Evolutionary conservation across 92 coral and sea anemone genomes (phyloP).

Genomic region (Metridium senile): DNA sequence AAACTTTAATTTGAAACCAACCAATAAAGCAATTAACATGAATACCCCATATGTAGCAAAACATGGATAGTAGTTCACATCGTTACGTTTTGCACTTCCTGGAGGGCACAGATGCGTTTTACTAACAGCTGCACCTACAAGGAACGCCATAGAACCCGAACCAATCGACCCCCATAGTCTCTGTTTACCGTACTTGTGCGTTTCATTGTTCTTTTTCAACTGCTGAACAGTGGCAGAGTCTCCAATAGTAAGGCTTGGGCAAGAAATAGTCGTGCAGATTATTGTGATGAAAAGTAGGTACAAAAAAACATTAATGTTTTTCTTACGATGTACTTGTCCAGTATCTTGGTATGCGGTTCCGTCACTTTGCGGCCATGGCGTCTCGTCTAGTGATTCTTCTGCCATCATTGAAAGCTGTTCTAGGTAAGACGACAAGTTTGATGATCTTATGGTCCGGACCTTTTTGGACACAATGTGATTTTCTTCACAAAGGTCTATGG

Average conservation of each 20-base stretch:
- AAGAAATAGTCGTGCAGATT: constrained; percentile 75
- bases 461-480: constrained; percentile 23
- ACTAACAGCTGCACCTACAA: constrained; percentile 93
- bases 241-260: constrained; percentile 92
- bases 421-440: constrained; percentile 34
- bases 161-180: constrained; percentile 97
- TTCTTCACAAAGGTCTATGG: constrained; percentile 75
- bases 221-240: constrained; percentile 97
- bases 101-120: constrained; percentile 90
- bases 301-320: constrained; percentile 51
- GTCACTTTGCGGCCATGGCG: constrained; percentile 85
- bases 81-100: constrained; percentile 81
- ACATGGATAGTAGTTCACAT: constrained; percentile 92
- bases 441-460: neutral
- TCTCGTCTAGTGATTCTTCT: constrained; percentile 66
- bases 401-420: constrained; percentile 68
- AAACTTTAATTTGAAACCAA: constrained; percentile 81
- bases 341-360: constrained; percentile 52
- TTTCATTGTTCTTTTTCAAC: constrained; percentile 72
- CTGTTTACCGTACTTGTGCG: constrained; percentile 94
- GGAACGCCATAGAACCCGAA: constrained; percentile 87
- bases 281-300: constrained; percentile 85
- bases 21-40: constrained; percentile 66
- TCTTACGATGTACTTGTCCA: constrained; percentile 25
- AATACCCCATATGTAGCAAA: constrained; percentile 78